Evolutionary conservation across 2,888 invertebrate species (phyloP), one percentile per base, ranked within the genome.

Genomic region (Platycheirus rosarum): DNA sequence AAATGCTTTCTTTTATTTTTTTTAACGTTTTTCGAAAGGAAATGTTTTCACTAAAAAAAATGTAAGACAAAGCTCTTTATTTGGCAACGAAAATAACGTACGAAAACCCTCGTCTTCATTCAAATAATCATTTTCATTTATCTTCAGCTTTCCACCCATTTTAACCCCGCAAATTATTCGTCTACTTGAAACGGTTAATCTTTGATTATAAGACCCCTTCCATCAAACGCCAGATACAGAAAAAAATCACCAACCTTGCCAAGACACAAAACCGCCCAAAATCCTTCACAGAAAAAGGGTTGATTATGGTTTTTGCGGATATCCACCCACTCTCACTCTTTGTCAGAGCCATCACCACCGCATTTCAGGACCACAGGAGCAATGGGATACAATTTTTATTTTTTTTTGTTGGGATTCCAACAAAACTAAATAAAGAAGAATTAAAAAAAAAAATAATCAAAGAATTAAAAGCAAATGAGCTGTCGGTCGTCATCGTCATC

Each of bases 141-240:
- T 80, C 69, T 48, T 66, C 49, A 79, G 55, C 66, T 71, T 79
- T 84, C 84, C 79, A 79, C 79, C 84, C 79, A 84, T 70, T 78
- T 78, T 65, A 84, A 84, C 78, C 86, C 78, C 51, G 60, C 65
- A 87, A 86, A 87, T 87, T 85, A 85, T 77, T 73, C 40, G 82
- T 82, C 76, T 73, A 55, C 82, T 77, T 77, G 68, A 73, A 77
- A 68, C 77, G 82, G 82, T 82, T 82, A 82, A 77, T 82, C 82
- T 82, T 77, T 82, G 82, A 82, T 77, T 82, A 77, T 82, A 63
- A 73, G 82, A 68, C 82, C 71, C 77, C 55, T 57, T 75, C 32
- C 16, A 9, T 16, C 1, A 42, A 29, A 14, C 3, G n/a, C n/a
- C 9, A 46, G 18, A 46, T 26, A 26, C n/a, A 55, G 49, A 42